These are phyloP conservation scores for Phenganax subtilis DNA, from an alignment of 92 coral and sea anemone genomes.

Conservation along the genomic window DNA sequence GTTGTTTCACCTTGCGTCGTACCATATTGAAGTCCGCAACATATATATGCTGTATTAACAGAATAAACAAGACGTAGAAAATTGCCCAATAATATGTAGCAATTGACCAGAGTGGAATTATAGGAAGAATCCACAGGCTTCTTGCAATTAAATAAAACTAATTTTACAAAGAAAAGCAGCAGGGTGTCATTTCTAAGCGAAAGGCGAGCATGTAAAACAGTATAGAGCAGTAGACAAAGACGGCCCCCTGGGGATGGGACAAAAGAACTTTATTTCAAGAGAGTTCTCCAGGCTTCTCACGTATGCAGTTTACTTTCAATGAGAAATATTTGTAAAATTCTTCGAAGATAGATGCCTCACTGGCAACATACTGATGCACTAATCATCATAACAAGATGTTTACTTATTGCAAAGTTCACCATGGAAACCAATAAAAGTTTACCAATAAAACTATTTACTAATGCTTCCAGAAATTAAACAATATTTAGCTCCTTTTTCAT, in stretches of 20 bases:
- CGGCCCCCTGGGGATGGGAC: not conserved
- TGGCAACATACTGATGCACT: too few species aligned
- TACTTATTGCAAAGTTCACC: too few species aligned
- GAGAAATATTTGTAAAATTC: not conserved
- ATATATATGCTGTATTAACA: not conserved
- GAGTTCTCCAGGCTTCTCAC: not conserved
- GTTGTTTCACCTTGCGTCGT: not conserved
- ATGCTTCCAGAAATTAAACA: too few species aligned
- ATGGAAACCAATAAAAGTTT: too few species aligned
- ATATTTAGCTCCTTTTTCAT: too few species aligned
- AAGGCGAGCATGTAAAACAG: not conserved
- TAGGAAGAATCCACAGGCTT: not conserved
- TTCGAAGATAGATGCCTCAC: not conserved
- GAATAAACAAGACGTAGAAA: not conserved
- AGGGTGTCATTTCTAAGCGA: conserved; percentile 1
- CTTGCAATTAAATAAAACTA: not conserved
- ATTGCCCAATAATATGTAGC: not conserved
- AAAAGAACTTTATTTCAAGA: not conserved
- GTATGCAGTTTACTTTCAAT: not conserved
- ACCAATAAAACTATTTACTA: too few species aligned
- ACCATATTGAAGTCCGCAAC: conserved; percentile 5
- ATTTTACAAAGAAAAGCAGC: not conserved
- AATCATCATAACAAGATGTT: too few species aligned
- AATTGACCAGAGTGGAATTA: conserved; percentile 1
- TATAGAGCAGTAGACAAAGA: conserved; percentile 2